Percentiles rank a stretch among this genome's conserved stretches.
phyloP scores from a whole-genome alignment of 2,113 vertebrate species.

The Ptilonorhynchus violaceus region DNA sequence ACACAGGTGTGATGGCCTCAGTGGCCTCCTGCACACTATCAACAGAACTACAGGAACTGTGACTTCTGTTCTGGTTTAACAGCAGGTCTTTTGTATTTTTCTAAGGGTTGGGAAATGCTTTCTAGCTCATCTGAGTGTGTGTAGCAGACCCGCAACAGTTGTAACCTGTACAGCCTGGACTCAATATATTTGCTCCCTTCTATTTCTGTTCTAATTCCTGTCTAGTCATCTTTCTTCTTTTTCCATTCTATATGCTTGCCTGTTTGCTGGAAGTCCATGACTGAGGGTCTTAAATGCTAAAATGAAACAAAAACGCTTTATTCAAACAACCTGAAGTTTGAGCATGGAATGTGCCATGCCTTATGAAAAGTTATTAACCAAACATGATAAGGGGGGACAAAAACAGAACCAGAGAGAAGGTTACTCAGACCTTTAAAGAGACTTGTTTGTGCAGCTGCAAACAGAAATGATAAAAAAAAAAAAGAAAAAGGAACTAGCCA shows the following conservation, averaged over 20 bases:
- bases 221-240: neutral
- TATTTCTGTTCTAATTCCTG: neutral
- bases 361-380: neutral
- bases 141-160: neutral
- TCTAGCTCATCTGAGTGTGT: neutral
- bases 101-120: neutral
- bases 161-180: neutral
- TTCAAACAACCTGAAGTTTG: neutral
- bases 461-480: neutral
- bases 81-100: neutral
- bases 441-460: slow-evolving; percentile 13
- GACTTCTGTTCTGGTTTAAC: neutral
- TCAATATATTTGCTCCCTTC: neutral
- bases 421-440: neutral
- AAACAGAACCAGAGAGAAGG: neutral
- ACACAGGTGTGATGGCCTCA: neutral
- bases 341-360: neutral
- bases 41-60: neutral
- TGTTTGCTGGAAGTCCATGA: neutral
- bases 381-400: neutral
- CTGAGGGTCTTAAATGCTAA: neutral
- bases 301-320: neutral
- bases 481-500: neutral
- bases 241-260: neutral
- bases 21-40: neutral